Evolutionary conservation across 2,797 vertebrate species (phyloP).

Genomic region (Mus spretus): DNA sequence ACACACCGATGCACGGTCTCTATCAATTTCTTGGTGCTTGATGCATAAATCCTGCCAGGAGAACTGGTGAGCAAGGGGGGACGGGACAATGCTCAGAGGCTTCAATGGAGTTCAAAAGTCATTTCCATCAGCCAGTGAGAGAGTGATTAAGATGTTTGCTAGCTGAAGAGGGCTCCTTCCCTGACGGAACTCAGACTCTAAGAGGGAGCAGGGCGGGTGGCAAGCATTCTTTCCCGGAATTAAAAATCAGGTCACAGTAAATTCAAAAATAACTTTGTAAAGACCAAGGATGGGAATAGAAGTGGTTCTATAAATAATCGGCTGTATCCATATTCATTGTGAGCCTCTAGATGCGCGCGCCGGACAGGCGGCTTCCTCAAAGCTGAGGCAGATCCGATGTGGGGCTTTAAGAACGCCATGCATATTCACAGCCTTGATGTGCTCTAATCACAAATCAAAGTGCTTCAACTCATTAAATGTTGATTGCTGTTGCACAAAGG

Average conservation of each 20-base stretch:
- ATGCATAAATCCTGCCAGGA: slow-evolving; percentile 4
- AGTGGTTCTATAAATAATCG: slow-evolving; percentile 77
- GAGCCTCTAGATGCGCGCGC: slow-evolving; percentile 77
- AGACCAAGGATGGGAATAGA: slow-evolving; percentile 74
- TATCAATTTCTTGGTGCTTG: neutral
- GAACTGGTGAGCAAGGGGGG: neutral
- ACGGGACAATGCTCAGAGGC: neutral
- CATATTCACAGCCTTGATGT: slow-evolving; percentile 85
- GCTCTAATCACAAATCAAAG: slow-evolving; percentile 88
- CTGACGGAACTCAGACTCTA: neutral
- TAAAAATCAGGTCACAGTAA: slow-evolving; percentile 73
- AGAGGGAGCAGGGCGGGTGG: slow-evolving; percentile 64
- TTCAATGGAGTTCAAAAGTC: slow-evolving; percentile 12
- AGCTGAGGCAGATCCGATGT: slow-evolving; percentile 64
- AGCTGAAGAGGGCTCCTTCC: slow-evolving; percentile 39
- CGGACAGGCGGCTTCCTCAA: slow-evolving; percentile 84
- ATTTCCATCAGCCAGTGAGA: slow-evolving; percentile 36
- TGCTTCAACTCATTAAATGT: slow-evolving; percentile 84
- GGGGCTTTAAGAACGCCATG: slow-evolving; percentile 80
- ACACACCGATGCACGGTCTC: neutral
- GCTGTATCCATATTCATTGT: slow-evolving; percentile 82
- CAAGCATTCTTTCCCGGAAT: slow-evolving; percentile 59
- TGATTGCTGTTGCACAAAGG: slow-evolving; percentile 86
- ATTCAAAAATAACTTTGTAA: slow-evolving; percentile 70
- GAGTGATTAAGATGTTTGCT: slow-evolving; percentile 14